Conservation (phyloP, 2,113 vertebrate genomes). For the Geococcyx californianus region DNA sequence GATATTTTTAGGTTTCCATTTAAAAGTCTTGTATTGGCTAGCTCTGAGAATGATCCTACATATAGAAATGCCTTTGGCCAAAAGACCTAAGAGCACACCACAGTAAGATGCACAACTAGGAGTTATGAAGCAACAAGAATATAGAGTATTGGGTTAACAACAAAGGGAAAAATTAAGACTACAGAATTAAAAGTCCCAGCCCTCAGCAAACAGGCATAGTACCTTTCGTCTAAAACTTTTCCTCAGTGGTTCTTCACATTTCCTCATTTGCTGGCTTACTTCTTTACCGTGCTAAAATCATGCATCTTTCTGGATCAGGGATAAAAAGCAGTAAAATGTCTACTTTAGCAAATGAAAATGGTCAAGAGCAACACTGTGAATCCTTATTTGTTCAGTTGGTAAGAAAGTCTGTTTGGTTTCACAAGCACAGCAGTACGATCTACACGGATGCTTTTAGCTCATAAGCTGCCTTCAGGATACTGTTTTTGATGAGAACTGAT, state of each 20-base stretch:
- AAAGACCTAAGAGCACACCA: not conserved
- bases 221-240: not conserved
- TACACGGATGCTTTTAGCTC: slow-evolving; percentile 18
- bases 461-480: slow-evolving; percentile 30
- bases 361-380: not conserved
- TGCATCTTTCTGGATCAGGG: not conserved
- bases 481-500: slow-evolving; percentile 29
- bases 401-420: slow-evolving; percentile 9
- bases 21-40: not conserved
- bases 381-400: not conserved
- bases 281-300: not conserved
- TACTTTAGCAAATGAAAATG: not conserved
- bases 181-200: not conserved
- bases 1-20: not conserved
- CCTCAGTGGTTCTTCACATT: not conserved
- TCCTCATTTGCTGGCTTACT: not conserved
- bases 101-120: not conserved
- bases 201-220: not conserved
- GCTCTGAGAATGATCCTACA: not conserved
- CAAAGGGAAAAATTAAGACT: not conserved
- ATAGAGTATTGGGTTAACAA: not conserved
- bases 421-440: not conserved
- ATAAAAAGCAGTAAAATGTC: not conserved
- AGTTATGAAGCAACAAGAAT: not conserved
- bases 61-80: not conserved